Conservation (phyloP, 2,888 invertebrate species). For the Acleris cristana region DNA sequence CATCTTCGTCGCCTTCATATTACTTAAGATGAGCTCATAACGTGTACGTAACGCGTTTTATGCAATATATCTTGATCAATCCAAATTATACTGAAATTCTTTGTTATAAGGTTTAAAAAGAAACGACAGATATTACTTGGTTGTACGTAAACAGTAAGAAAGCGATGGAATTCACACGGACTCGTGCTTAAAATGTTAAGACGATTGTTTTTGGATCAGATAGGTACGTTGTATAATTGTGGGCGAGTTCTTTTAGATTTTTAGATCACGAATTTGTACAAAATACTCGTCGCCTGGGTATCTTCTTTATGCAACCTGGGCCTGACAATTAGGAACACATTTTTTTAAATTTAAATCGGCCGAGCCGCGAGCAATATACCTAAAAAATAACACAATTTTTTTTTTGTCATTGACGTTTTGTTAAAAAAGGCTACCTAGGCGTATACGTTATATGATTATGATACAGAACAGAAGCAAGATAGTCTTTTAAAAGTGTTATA, state of each 20-base stretch:
- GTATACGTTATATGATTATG: too few relatives aligned
- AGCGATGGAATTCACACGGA: constrained; percentile 25
- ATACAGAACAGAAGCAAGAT: too few relatives aligned
- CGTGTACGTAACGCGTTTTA: constrained; percentile 30
- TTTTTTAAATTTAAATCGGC: too few relatives aligned
- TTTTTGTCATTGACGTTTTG: too few relatives aligned
- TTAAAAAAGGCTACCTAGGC: too few relatives aligned
- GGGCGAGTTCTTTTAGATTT: constrained; percentile 1
- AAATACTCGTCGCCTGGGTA: too few relatives aligned
- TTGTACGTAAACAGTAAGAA: constrained; percentile 23
- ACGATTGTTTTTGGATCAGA: constrained; percentile 30
- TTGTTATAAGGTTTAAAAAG: constrained; percentile 1
- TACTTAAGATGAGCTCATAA: constrained; percentile 21
- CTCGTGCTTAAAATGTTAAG: constrained; percentile 29
- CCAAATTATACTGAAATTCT: constrained; percentile 1
- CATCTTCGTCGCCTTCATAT: constrained; percentile 35
- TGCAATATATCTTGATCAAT: constrained; percentile 2
- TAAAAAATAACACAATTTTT: not conserved
- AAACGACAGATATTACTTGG: not conserved
- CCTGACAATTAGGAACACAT: too few relatives aligned
- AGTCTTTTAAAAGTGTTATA: too few relatives aligned
- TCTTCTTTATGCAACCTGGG: too few relatives aligned
- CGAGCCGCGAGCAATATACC: not conserved
- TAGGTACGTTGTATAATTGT: constrained; percentile 29
- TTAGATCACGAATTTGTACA: not conserved